Evolutionary conservation across 2,113 vertebrate genomes (phyloP).

Genomic region (Capreolus pygargus): DNA sequence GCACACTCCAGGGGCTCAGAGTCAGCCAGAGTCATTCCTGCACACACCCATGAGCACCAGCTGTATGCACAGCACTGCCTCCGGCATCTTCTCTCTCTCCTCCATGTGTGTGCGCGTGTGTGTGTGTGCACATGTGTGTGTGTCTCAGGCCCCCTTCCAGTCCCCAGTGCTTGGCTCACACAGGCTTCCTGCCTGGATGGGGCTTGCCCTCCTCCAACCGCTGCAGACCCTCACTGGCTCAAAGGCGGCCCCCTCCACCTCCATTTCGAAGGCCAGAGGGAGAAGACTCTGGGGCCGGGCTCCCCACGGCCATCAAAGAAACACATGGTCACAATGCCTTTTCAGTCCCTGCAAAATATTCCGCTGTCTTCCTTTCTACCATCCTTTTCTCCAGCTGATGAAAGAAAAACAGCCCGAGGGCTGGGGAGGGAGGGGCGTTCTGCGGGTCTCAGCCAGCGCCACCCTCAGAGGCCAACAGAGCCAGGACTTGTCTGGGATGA

Average conservation of each 20-base stretch:
- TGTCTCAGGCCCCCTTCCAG: not conserved
- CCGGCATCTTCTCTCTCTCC: not conserved
- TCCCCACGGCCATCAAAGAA: not conserved
- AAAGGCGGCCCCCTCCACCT: not conserved
- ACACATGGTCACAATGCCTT: conserved; percentile 56
- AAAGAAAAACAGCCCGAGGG: conserved; percentile 55
- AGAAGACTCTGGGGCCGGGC: no score
- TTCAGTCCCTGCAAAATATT: conserved; percentile 41
- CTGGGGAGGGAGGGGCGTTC: conserved; percentile 41
- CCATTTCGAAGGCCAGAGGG: not conserved
- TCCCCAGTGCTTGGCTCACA: not conserved
- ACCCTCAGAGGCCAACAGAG: conserved; percentile 60
- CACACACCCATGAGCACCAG: not conserved
- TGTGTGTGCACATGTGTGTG: not conserved
- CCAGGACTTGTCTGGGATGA: conserved; percentile 53
- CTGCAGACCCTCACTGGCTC: not conserved
- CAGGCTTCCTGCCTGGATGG: not conserved
- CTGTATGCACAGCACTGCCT: not conserved
- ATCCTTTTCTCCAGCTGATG: conserved; percentile 42
- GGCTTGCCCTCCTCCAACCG: not conserved
- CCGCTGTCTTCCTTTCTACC: conserved; percentile 24
- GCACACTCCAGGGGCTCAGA: not conserved
- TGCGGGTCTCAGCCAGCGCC: not conserved
- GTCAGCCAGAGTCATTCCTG: not conserved
- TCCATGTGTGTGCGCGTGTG: not conserved